Evolutionary conservation across 2,797 vertebrate genomes (phyloP), one percentile per base, ranked within the genome.

Genomic region (Hippoglossus hippoglossus): DNA sequence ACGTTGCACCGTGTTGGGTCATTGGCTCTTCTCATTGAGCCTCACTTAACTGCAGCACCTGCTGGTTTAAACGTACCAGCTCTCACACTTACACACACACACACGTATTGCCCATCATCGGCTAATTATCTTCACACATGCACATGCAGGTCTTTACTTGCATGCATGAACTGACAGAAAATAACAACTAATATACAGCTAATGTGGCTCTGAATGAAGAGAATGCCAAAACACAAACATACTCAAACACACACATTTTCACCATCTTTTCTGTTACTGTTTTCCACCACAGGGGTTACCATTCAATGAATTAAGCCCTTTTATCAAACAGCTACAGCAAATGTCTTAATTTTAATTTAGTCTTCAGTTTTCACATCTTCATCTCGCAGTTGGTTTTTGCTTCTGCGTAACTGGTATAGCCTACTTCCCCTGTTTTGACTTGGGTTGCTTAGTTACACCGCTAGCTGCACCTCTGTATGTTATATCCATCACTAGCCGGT

Each of bases 11-110:
- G 36, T 51, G 77, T 72, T 49, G 76, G 83, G 28, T 76, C 60
- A 0, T 47, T 67, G 79, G 80, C 75, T 83, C 83, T 39, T 70
- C 47, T 71, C 19, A 3, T 63, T 77, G 89, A 84, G 86, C 83
- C 82, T 84, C 83, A 80, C 83, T 81, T 81, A 86, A 86, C 77
- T 84, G 84, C 85, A 85, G 82, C 86, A 88, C 77, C 81, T 81
- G 86, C 85, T 89, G 90, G 90, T 80, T 76, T 82, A 47, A 67
- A 71, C 36, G 34, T 44, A 77, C 85, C 75, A 21, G 87, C 84
- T 71, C 25, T 67, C 65, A 79, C 81, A 77, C 68, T 67, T 47
- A 77, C 80, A 64, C 47, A 47, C 46, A 39, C 34, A 62, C 63
- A 69, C 24, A 60, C 53, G 60, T n/a, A 19, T 52, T 71, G 46